A percentile compares a stretch with the other conserved stretches of the same genome.
phyloP scores from a whole-genome alignment of 2,888 invertebrate genomes.

The Fragum sueziense region DNA sequence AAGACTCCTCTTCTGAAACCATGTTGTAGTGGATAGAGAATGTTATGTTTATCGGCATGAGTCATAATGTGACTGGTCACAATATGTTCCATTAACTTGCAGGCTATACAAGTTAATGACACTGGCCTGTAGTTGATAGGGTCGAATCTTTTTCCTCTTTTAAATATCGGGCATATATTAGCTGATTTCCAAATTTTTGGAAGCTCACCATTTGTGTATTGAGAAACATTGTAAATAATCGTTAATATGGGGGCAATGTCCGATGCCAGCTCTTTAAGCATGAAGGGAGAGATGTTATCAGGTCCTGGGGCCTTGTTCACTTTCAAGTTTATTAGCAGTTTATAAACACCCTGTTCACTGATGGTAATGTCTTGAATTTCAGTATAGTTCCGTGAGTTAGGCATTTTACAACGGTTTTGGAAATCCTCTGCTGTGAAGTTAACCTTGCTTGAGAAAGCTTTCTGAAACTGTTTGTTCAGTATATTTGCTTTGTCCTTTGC shows the following conservation, averaged over 20 bases:
- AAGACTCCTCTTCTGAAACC: no score
- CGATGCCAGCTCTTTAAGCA: slow-evolving; percentile 25
- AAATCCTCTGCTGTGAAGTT: neutral
- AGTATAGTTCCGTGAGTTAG: neutral
- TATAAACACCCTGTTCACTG: neutral
- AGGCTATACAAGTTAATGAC: no score
- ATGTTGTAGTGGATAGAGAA: no score
- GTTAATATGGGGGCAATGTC: slow-evolving; percentile 24
- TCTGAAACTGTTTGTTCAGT: neutral
- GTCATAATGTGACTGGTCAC: no score
- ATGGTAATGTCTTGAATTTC: slow-evolving; percentile 1
- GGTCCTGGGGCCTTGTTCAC: no score
- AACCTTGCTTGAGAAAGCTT: no score
- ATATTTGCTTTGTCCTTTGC: slow-evolving; percentile 11
- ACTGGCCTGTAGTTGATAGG: no score
- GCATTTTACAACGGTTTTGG: neutral
- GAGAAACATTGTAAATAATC: slow-evolving; percentile 23
- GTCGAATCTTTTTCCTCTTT: no score
- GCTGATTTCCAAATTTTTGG: slow-evolving; percentile 34
- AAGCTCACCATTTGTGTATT: slow-evolving; percentile 22
- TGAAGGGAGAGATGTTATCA: slow-evolving; percentile 12
- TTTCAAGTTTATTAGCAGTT: slow-evolving; percentile 28
- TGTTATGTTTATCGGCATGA: no score
- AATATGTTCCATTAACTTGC: no score
- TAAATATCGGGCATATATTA: slow-evolving; percentile 28